Conservation (phyloP, 1,140 invertebrate species). For the Orius laevigatus region DNA sequence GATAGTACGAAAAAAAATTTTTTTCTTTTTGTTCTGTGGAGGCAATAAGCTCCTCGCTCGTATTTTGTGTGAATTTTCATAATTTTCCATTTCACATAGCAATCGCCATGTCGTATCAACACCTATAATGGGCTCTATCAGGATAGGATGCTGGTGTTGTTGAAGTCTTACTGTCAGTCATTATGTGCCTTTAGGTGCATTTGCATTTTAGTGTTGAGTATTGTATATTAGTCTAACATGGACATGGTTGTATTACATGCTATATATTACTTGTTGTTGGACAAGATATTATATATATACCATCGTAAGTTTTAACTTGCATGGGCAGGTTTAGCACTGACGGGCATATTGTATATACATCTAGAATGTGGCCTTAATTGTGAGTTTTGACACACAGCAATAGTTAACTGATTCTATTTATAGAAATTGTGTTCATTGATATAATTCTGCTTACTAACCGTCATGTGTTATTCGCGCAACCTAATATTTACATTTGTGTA, state of each 20-base stretch:
- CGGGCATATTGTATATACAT: no score
- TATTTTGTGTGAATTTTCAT: conserved; percentile 2
- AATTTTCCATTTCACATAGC: conserved; percentile 2
- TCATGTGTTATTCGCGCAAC: neutral
- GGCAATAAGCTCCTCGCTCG: no score
- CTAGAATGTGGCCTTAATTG: no score
- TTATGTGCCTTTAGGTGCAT: conserved; percentile 23
- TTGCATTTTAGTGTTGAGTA: conserved; percentile 20
- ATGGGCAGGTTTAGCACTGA: conserved; percentile 5
- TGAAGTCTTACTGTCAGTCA: conserved; percentile 23
- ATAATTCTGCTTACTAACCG: no score
- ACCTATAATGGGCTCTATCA: conserved; percentile 13
- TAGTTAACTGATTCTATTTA: no score
- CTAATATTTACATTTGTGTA: no score
- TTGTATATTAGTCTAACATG: conserved; percentile 16
- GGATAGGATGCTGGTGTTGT: conserved; percentile 21
- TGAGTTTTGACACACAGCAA: no score
- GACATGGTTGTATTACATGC: conserved; percentile 8
- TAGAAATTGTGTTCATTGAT: no score
- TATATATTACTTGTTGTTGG: neutral
- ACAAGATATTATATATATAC: neutral
- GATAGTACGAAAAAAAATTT: neutral
- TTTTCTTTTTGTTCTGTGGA: neutral
- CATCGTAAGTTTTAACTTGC: neutral
- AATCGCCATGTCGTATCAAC: conserved; percentile 12